phyloP scores from a whole-genome alignment of 2,888 invertebrate genomes.

The Ennomos erosarius region DNA sequence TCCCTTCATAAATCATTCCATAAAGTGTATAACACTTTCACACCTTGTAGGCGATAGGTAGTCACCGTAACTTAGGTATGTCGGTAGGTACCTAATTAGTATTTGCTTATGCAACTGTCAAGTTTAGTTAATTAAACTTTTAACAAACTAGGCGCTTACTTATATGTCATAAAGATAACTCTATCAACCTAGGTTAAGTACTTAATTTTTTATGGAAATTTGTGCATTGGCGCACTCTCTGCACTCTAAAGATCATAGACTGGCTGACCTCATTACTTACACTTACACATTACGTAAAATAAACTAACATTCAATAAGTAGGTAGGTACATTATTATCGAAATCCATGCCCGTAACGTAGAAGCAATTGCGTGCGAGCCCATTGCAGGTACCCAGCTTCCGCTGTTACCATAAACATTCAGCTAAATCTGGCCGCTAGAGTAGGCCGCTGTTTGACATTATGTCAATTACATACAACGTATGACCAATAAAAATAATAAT shows the following conservation, averaged over 20 bases:
- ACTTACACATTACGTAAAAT: background rate
- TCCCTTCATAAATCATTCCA: slow-evolving; percentile 44
- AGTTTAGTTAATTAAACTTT: too few species aligned
- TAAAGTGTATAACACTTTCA: slow-evolving; percentile 35
- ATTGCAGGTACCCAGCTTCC: slow-evolving; percentile 66
- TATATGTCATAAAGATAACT: too few species aligned
- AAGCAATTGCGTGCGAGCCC: slow-evolving; percentile 43
- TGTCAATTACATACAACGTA: slow-evolving; percentile 50
- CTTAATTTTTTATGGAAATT: too few species aligned
- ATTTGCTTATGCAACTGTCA: too few species aligned
- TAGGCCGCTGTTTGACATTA: slow-evolving; percentile 68
- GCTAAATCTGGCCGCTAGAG: slow-evolving; percentile 69
- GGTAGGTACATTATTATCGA: slow-evolving; percentile 1
- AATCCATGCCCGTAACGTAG: slow-evolving; percentile 30
- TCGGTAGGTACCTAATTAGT: background rate
- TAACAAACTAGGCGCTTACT: too few species aligned
- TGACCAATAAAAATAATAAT: slow-evolving; percentile 22
- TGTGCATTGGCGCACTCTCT: too few species aligned
- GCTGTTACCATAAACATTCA: slow-evolving; percentile 73
- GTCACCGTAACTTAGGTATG: slow-evolving; percentile 16
- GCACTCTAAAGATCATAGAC: too few species aligned
- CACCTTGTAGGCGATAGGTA: slow-evolving; percentile 28
- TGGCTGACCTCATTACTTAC: too few species aligned
- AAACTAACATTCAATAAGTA: too few species aligned
- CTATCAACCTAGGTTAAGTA: too few species aligned